Base-by-base conservation (phyloP, 2,797 vertebrate species). In the Hydrophis major region DNA sequence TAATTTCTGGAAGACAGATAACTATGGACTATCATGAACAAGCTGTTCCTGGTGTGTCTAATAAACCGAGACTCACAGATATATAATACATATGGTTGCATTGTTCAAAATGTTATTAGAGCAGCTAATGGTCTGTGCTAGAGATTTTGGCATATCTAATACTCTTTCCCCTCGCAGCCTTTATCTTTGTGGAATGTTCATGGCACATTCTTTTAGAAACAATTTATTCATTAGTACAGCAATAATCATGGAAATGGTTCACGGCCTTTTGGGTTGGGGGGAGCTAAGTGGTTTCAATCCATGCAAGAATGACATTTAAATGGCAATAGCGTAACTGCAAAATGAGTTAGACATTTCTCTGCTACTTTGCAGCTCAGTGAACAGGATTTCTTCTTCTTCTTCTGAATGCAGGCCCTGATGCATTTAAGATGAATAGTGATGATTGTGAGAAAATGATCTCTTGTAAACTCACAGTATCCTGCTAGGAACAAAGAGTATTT, bases 391-490 rank as follows among this genome's bases (percentile, higher is more conserved):
- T 90, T 20, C 22, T 78, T 50, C n/a, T 98, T 91, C 63, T 32
- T 25, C 78, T 53, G 50, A 6, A 94, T 94, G 96, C 93, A 96
- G 96, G 96, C 95, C 96, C 96, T 89, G 4, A 92, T 95, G 95
- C 95, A 95, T 96, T 97, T 94, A 94, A 96, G 95, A 97, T 98
- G 98, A 98, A 98, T 98, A 96, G 98, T 16, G 1, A 93, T 97
- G 97, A 98, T 98, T 98, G 98, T 98, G 96, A 97, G 96, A 97
- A 97, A 97, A 96, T 95, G 96, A 97, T 98, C 97, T 97, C 95
- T 95, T 95, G 86, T 96, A 95, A 96, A 96, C 95, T 97, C 96
- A 96, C 97, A 97, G 97, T 95, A 95, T 97, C 97, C 97, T 94
- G 92, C 95, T 96, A 96, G 90, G 97, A 98, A 98, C 98, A 98